phyloP scores from a whole-genome alignment of 53 echinoderm and acorn worm species.

The Hippasteria phrygiana region DNA sequence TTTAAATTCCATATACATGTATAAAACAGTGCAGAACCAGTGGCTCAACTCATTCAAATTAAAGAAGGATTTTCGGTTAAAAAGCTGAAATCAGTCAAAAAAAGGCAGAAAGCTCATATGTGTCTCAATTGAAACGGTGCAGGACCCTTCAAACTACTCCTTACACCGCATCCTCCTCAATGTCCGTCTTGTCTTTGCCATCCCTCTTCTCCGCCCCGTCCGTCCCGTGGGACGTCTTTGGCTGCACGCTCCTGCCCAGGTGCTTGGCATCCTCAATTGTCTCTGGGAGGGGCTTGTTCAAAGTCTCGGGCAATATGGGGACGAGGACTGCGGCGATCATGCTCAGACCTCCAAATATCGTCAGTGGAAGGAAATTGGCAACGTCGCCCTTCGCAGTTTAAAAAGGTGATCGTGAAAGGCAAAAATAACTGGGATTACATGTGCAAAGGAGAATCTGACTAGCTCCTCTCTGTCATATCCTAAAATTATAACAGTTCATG shows the following conservation, averaged over 20 bases:
- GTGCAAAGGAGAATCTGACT: no score
- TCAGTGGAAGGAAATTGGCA: conserved; percentile 27
- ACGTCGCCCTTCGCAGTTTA: not conserved
- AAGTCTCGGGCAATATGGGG: conserved; percentile 17
- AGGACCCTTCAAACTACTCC: not conserved
- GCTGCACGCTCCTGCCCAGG: conserved; percentile 7
- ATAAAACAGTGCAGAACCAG: no score
- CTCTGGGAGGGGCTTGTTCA: conserved; percentile 31
- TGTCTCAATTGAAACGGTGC: no score
- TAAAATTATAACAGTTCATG: no score
- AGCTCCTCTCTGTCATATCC: no score
- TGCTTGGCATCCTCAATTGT: conserved; percentile 13
- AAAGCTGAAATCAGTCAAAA: no score
- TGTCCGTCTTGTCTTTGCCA: not conserved
- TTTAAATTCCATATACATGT: no score
- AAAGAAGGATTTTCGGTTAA: no score
- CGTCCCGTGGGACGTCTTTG: not conserved
- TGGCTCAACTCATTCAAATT: no score
- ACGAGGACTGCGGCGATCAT: not conserved
- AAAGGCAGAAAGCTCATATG: no score
- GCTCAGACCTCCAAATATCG: conserved; percentile 22
- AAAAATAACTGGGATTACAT: no score
- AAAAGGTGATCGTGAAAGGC: not conserved
- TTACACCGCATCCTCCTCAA: not conserved
- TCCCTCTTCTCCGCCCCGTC: not conserved